Percentiles rank a stretch among this genome's conserved stretches.
Conservation (phyloP, 2,113 vertebrate genomes). For the Helogale parvula region DNA sequence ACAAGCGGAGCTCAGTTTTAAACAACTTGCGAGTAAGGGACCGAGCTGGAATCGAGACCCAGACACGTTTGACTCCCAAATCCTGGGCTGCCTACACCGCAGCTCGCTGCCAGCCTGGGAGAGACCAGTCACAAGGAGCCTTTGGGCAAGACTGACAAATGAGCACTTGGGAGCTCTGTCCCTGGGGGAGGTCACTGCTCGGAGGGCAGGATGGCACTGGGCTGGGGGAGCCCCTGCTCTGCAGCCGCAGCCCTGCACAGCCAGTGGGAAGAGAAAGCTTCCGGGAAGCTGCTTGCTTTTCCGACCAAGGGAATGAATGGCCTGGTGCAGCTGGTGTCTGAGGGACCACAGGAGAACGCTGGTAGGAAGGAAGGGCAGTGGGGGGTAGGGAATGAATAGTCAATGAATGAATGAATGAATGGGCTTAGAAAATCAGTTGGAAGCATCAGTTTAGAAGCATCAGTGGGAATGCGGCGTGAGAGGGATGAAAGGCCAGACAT, state of each 20-base stretch:
- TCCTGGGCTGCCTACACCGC: neutral
- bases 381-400: neutral
- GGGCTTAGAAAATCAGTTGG: neutral
- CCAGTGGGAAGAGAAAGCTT: neutral
- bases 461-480: neutral
- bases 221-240: too few species aligned
- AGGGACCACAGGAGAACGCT: neutral
- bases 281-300: neutral
- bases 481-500: neutral
- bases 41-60: neutral
- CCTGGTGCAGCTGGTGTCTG: neutral
- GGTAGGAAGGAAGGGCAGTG: neutral
- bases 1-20: neutral
- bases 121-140: neutral
- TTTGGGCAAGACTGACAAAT: neutral
- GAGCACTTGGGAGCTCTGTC: neutral
- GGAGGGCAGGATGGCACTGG: neutral
- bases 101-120: neutral
- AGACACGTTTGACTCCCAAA: neutral
- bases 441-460: neutral
- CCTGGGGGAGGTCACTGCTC: neutral
- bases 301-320: neutral
- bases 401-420: neutral
- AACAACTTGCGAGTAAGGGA: neutral
- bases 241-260: neutral